Base-by-base conservation (phyloP, 2,888 invertebrate species). In the Tuberolachnus salignus region DNA sequence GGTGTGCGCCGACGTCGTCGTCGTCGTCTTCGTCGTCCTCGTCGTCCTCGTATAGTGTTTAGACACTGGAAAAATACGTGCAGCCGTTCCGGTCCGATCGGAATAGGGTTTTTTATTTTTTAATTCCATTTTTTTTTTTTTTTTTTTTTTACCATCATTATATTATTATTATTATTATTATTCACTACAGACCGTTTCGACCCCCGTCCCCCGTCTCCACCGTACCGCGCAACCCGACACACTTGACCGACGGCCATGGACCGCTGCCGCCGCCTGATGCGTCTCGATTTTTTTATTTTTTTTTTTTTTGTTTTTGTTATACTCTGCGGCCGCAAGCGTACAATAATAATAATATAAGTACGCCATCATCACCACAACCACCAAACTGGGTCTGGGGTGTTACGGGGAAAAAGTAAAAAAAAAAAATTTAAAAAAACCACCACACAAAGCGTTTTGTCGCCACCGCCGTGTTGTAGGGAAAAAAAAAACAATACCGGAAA, bases 1-100 rank as follows among this genome's bases (percentile, higher is more conserved):
- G 21, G 26, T 11, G 16, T 49, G 44, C 21, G n/a, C 46, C 16
- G 14, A 26, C 16, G 4, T 59, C 23, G 75, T 49, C 26, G 63
- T 51, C 16, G 19, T 14, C 59, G 66, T 26, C 57, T n/a, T n/a
- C 16, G 4, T 59, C 23, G 75, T 49, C 26, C 51, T 51, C 16
- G 19, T 14, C 59, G 66, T 26, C 57, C n/a, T n/a, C n/a, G n/a
- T n/a, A n/a, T n/a, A n/a, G 67, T 34, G 67, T 67, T 75, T 75
- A 57, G 75, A 59, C 78, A 14, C 59, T 59, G 78, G 78, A 78
- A 78, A 78, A 59, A 69, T 69, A 78, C 78, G 78, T 78, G 78
- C 78, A 51, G 67, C 67, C 78, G 78, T 78, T 78, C 69, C 78
- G 78, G 78, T 78, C 26, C 8, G 49, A 21, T 42, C 64, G 67